These are phyloP conservation scores for Andrena praecox DNA, from an alignment of 2,888 invertebrate genomes.

Conservation along the genomic window DNA sequence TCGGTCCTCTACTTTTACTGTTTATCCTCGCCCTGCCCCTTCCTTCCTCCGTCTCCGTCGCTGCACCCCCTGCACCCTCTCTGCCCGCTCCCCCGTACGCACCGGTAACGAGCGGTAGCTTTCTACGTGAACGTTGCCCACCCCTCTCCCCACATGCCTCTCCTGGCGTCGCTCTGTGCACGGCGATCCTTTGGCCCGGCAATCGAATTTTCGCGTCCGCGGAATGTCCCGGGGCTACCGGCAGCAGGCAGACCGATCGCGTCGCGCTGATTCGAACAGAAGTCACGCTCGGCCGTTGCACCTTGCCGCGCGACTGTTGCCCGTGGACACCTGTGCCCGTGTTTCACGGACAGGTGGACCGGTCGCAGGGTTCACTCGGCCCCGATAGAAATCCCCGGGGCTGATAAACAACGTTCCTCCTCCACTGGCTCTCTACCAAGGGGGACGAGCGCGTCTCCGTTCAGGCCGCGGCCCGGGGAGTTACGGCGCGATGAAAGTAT, in stretches of 20 bases:
- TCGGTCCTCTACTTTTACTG: background rate
- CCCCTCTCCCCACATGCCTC: background rate
- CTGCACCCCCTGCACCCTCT: background rate
- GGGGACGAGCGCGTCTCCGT: constrained; percentile 1
- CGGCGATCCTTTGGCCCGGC: background rate
- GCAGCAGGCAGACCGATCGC: background rate
- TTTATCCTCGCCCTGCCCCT: background rate
- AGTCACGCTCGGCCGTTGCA: constrained; percentile 64
- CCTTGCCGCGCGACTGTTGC: constrained; percentile 56
- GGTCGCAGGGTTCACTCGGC: constrained; percentile 29
- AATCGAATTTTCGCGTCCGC: constrained; percentile 2
- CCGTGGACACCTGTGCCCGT: constrained; percentile 54
- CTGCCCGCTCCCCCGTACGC: background rate
- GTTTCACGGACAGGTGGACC: constrained; percentile 52
- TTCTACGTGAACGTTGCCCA: constrained; percentile 2
- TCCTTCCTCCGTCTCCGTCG: background rate
- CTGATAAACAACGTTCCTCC: constrained; percentile 45
- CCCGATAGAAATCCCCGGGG: constrained; percentile 34
- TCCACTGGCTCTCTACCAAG: background rate
- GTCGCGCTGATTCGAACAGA: constrained; percentile 31
- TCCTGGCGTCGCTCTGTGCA: background rate
- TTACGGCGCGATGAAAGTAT: constrained; percentile 51
- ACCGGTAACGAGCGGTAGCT: constrained; percentile 1
- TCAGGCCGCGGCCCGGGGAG: constrained; percentile 10
- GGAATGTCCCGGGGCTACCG: background rate